Percentiles rank a stretch among this genome's conserved stretches.
These are phyloP conservation scores for Oreochromis niloticus DNA, from an alignment of 2,113 vertebrate genomes.

Conservation along the genomic window DNA sequence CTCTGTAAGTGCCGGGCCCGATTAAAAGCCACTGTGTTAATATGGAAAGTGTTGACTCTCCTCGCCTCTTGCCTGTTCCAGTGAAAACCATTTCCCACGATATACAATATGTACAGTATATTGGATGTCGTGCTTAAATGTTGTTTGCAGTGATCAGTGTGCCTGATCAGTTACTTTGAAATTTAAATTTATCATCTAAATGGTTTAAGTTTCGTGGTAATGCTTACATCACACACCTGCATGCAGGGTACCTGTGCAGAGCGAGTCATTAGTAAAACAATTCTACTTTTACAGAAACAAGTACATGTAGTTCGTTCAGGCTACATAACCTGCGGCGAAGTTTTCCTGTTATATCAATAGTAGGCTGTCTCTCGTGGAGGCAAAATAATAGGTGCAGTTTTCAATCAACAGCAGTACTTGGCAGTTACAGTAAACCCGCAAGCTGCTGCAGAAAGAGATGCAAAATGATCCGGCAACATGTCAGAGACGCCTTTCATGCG, in stretches of 20 bases:
- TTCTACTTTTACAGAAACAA: not conserved
- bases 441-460: not conserved
- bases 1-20: not conserved
- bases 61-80: not conserved
- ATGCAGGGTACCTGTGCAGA: not conserved
- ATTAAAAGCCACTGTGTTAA: not conserved
- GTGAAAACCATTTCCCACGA: not conserved
- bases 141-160: not conserved
- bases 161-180: not conserved
- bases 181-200: not conserved
- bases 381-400: not conserved
- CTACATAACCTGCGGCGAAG: not conserved
- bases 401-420: not conserved
- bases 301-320: fast-evolving
- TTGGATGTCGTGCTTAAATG: not conserved
- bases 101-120: not conserved
- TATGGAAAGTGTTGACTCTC: not conserved
- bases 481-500: not conserved
- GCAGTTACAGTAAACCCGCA: not conserved
- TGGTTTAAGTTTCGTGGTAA: not conserved
- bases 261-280: not conserved
- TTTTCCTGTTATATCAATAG: not conserved
- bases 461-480: not conserved
- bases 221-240: not conserved
- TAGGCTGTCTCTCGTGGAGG: not conserved